Evolutionary conservation across 2,113 vertebrate species (phyloP), one percentile per base, ranked within the genome.

Genomic region (Amphiprion percula): DNA sequence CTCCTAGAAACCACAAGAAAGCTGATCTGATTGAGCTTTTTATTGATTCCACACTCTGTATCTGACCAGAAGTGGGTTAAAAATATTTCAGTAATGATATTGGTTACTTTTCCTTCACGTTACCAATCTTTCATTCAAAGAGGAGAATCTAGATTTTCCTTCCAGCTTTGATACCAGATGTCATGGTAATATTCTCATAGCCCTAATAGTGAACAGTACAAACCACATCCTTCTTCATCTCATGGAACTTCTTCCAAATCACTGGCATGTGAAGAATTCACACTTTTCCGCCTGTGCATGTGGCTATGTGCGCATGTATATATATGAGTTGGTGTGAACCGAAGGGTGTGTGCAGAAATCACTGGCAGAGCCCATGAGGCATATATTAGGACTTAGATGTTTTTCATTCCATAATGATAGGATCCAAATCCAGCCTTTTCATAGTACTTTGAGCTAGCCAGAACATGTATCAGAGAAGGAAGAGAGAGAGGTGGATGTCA

Each of bases 321-420:
- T 69, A 9, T 30, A 37, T 69, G 53, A 6, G 68, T 77, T 59
- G 74, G 68, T 63, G 55, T 66, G 59, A 63, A 68, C 7, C 39
- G 28, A 39, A 68, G 80, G 74, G 83, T 78, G 85, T 87, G 83
- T 81, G 70, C 66, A 77, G 54, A 85, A 87, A 59, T 74, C 70
- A 39, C 68, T 74, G 80, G 67, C 41, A 81, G 79, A 74, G 79
- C 82, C 87, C 85, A 86, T 83, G 70, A 89, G 90, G 88, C 77
- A 89, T 85, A 82, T 82, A 90, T 93, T 90, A 91, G 37, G 74
- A 79, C 71, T 86, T 83, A 86, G 83, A 90, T 91, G 91, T 89
- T 91, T 92, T 86, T 91, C 88, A 91, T 91, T 91, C 88, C 88
- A 87, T 90, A 92, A 93, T 90, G 89, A 92, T 90, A 88, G 87